Conservation (phyloP, 2,888 invertebrate genomes). For the Sceliomorpha sp. region DNA sequence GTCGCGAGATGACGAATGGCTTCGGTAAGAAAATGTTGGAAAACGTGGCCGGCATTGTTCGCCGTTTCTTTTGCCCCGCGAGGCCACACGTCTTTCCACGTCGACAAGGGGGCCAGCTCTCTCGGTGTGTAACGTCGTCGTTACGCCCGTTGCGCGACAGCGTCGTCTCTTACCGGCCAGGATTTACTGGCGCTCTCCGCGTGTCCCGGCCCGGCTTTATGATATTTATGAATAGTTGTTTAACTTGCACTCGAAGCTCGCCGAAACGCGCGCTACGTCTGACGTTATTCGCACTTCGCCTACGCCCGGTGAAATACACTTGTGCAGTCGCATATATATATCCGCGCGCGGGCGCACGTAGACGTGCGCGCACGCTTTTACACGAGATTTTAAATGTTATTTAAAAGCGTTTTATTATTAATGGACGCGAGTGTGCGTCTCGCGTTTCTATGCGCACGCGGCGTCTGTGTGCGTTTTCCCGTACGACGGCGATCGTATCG, state of each 20-base stretch:
- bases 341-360: too few relatives aligned
- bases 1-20: constrained; percentile 1
- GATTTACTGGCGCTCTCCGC: constrained; percentile 64
- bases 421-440: too few relatives aligned
- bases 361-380: too few relatives aligned
- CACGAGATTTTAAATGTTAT: too few relatives aligned
- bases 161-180: constrained; percentile 34
- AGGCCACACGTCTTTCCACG: constrained; percentile 20
- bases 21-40: constrained; percentile 4
- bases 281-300: constrained; percentile 56
- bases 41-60: background rate
- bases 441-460: too few relatives aligned
- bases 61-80: background rate
- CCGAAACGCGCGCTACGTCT: constrained; percentile 28
- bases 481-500: constrained; percentile 17
- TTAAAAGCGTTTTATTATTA: too few relatives aligned
- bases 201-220: constrained; percentile 56
- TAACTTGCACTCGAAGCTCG: constrained; percentile 60
- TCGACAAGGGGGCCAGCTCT: constrained; percentile 32
- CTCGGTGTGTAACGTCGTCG: too few relatives aligned
- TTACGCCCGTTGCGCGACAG: background rate
- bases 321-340: background rate
- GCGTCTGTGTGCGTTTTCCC: too few relatives aligned
- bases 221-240: constrained; percentile 69
- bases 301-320: constrained; percentile 30